Evolutionary conservation across 2,113 vertebrate species (phyloP).

Genomic region (Cavia porcellus): DNA sequence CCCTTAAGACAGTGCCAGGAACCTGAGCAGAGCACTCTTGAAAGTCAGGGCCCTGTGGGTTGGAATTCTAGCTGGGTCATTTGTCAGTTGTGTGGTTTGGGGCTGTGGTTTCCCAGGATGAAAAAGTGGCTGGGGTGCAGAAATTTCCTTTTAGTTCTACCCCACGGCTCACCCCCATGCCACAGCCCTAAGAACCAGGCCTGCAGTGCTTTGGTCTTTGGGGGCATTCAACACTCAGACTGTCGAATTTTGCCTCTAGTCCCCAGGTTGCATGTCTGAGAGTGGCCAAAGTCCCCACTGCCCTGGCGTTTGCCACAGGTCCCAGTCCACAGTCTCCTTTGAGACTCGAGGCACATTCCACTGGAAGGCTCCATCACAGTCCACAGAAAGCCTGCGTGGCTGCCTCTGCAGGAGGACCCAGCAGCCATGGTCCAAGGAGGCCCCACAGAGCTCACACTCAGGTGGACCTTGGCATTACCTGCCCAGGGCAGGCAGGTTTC

Average conservation of each 20-base stretch:
- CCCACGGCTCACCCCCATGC: background rate
- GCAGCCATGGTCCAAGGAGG: background rate
- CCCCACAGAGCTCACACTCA: background rate
- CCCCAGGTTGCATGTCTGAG: background rate
- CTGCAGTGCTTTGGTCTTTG: background rate
- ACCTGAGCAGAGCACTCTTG: background rate
- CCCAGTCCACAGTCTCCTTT: background rate
- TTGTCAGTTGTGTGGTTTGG: background rate
- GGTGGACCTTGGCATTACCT: background rate
- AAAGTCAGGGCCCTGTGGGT: background rate
- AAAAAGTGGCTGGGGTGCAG: background rate
- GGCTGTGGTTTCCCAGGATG: background rate
- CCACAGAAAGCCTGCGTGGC: background rate
- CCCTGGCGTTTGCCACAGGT: background rate
- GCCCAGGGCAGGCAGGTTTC: background rate
- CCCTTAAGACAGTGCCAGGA: background rate
- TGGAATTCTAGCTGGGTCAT: background rate
- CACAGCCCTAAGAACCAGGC: background rate
- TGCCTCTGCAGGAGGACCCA: background rate
- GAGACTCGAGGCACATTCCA: background rate
- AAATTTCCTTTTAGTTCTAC: background rate
- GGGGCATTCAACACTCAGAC: background rate
- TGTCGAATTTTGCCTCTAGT: background rate
- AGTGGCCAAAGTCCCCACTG: background rate
- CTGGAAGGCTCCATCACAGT: background rate